Evolutionary conservation across 92 coral and sea anemone genomes (phyloP).

Genomic region (Virgularia gustaviana): DNA sequence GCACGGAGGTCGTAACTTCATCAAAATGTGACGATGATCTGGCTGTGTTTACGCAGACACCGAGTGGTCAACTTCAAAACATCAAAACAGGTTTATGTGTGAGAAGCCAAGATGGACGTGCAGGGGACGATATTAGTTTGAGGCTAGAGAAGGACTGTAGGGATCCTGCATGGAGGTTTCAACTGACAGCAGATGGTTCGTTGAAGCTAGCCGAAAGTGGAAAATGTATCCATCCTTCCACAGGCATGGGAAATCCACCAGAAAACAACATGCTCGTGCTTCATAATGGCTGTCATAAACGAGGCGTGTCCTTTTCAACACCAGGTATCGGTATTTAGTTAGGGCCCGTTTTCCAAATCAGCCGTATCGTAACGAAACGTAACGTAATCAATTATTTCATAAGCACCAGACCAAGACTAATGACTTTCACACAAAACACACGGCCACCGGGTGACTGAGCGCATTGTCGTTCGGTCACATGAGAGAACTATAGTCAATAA

Average conservation of each 20-base stretch:
- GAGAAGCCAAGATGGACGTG: background rate
- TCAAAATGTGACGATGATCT: constrained; percentile 16
- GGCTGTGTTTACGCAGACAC: constrained; percentile 2
- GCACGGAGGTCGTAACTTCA: constrained; percentile 3
- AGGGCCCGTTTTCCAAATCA: no score
- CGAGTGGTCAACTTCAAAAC: background rate
- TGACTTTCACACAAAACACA: no score
- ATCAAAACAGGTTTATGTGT: constrained; percentile 31
- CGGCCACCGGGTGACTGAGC: no score
- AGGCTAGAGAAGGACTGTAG: background rate
- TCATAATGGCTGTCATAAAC: constrained; percentile 1
- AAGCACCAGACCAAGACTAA: no score
- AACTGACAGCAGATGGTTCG: constrained; percentile 15
- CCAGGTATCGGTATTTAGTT: constrained; percentile 5
- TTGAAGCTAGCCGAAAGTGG: constrained; percentile 15
- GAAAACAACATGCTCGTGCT: constrained; percentile 2
- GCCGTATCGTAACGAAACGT: background rate
- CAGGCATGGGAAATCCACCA: background rate
- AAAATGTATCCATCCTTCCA: constrained; percentile 17
- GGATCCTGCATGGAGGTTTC: background rate
- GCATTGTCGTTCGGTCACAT: no score
- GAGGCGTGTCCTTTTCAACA: background rate
- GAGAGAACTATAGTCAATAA: no score
- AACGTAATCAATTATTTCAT: no score
- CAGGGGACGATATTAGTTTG: background rate